A percentile compares a stretch with the other conserved stretches of the same genome.
These are phyloP conservation scores for Drosophila chauvacae DNA, from an alignment of 1,140 invertebrate genomes.

Conservation along the genomic window DNA sequence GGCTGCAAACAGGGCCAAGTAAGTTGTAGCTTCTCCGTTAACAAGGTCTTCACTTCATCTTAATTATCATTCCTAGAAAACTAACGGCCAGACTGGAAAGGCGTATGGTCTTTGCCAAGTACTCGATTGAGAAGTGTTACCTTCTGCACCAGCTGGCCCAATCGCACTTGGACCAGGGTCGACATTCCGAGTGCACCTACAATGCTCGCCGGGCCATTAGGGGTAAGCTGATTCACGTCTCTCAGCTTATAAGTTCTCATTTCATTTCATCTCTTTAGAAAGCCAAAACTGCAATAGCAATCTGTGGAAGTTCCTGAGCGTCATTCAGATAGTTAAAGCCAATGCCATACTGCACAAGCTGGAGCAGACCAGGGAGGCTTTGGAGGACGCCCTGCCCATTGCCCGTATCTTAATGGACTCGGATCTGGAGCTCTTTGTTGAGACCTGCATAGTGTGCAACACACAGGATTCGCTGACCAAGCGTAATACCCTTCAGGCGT, in stretches of 20 bases:
- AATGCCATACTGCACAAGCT: conserved; percentile 70
- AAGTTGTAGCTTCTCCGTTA: background rate
- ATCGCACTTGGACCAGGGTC: conserved; percentile 55
- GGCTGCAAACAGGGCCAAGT: conserved; percentile 30
- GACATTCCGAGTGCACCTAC: conserved; percentile 71
- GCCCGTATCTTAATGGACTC: conserved; percentile 30
- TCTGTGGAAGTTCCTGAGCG: conserved; percentile 65
- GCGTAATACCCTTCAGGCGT: conserved; percentile 9
- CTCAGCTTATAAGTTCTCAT: background rate
- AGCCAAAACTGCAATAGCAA: conserved; percentile 58
- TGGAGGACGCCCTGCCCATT: conserved; percentile 55
- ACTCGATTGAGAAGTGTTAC: conserved; percentile 77
- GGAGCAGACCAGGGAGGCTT: conserved; percentile 62
- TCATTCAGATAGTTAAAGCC: conserved; percentile 68
- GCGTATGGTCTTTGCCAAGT: conserved; percentile 69
- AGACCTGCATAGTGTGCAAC: conserved; percentile 44
- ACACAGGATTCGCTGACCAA: conserved; percentile 42
- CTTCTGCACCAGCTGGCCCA: conserved; percentile 62
- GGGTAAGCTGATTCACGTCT: conserved; percentile 17
- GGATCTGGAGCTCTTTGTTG: conserved; percentile 35
- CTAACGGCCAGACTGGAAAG: conserved; percentile 50
- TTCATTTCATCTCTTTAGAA: conserved; percentile 15
- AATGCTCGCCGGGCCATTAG: conserved; percentile 60
- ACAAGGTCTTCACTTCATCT: background rate
- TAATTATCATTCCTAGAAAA: conserved; percentile 9